A percentile compares a stretch with the other conserved stretches of the same genome.
Conservation (phyloP, 2,888 invertebrate species). For the Orthonevra nobilis region DNA sequence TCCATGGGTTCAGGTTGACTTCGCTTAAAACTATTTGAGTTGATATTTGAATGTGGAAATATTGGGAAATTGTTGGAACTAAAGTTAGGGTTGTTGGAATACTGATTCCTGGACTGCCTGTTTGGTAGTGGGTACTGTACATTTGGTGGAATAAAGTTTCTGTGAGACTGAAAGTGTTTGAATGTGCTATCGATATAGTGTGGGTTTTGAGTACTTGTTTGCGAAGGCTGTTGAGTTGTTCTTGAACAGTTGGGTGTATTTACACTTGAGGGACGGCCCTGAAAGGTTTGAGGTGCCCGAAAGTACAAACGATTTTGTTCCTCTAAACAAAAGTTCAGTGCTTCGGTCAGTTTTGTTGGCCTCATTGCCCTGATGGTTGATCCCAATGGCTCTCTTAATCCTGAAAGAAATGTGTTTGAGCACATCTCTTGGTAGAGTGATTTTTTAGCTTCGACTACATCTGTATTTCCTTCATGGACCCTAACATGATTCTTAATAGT, state of each 20-base stretch:
- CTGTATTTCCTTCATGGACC: background rate
- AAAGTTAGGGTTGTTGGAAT: background rate
- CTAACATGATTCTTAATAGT: conserved; percentile 6
- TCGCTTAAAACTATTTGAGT: too few species aligned
- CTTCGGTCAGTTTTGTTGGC: conserved; percentile 56
- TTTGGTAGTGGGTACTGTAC: background rate
- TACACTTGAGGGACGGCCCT: conserved; percentile 38
- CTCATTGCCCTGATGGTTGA: conserved; percentile 70
- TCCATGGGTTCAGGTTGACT: conserved; percentile 14
- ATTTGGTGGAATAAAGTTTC: background rate
- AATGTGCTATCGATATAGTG: background rate
- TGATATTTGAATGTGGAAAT: background rate
- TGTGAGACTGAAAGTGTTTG: background rate
- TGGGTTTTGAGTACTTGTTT: background rate
- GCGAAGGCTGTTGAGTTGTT: background rate
- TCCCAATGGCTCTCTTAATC: conserved; percentile 67
- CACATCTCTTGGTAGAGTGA: conserved; percentile 58
- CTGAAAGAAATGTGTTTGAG: conserved; percentile 63
- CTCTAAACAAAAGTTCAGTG: conserved; percentile 51
- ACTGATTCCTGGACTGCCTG: too few species aligned
- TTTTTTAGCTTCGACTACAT: background rate
- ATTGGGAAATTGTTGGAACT: background rate
- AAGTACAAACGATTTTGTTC: conserved; percentile 1
- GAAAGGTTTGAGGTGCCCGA: background rate
- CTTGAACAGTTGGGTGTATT: conserved; percentile 9